Evolutionary conservation across 2,113 vertebrate species (phyloP), one percentile per base, ranked within the genome.

Genomic region (Gallinago undulata): DNA sequence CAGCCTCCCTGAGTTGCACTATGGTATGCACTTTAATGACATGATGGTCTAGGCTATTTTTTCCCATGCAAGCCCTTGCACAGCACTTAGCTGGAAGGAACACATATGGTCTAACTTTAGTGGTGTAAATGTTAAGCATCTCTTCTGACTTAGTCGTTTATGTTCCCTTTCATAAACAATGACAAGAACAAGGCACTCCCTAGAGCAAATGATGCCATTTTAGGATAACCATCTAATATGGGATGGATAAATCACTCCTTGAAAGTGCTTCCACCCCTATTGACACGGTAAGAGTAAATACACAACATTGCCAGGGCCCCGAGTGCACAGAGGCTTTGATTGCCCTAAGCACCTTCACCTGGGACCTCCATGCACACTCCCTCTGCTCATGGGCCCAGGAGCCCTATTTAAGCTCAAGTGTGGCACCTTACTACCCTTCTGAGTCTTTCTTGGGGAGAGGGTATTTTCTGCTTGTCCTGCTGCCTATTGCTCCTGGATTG

Each of bases 391-490:
- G 35, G 10, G 23, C 48, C 53, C 35, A 74, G 41, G 31, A 86
- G 9, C 28, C 3, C n/a, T 25, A 22, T 35, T 67, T 56, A 78
- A 87, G 27, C 39, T 72, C 66, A 70, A 27, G 14, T 7, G 18
- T 47, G 31, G 19, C 8, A 15, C 1, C 1, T 28, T 5, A 68
- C 2, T 1, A 1, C 1, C 27, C 0, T 3, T 50, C 1, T 21
- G 6, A 68, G 59, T 6, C 15, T 4, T 63, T 51, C 3, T 31
- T 4, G 31, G 7, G 7, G 4, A 8, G 4, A 19, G 4, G 7
- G 5, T 12, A 22, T 57, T 11, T 84, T 21, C 11, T 60, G 7
- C 3, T 48, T 87, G 7, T 60, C 22, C 19, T 69, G 14, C 16
- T 35, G 3, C 13, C 5, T 50, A 24, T 17, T 53, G 12, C 11